Evolutionary conservation across 2,888 invertebrate species (phyloP).

Genomic region (Strigamia crassipes): DNA sequence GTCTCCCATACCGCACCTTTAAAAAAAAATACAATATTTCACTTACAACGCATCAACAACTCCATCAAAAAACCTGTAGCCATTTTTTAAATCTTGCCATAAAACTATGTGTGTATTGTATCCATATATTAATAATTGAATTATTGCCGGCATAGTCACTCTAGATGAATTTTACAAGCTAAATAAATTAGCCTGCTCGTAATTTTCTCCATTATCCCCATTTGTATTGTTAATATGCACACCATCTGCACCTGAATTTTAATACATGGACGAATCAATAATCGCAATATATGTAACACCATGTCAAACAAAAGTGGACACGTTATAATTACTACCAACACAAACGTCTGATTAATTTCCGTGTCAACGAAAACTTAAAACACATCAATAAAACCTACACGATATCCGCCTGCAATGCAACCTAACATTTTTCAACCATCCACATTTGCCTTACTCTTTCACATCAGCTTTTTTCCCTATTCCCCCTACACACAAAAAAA

Average conservation of each 20-base stretch:
- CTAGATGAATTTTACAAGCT: neutral
- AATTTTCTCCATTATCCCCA: conserved; percentile 10
- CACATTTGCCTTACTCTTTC: no score
- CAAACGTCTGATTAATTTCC: conserved; percentile 4
- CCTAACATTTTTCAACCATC: neutral
- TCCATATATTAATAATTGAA: neutral
- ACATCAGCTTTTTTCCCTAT: no score
- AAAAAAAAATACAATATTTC: no score
- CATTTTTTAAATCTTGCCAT: no score
- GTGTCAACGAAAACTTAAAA: neutral
- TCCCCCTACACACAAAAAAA: neutral
- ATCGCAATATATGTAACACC: conserved; percentile 10
- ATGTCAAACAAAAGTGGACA: conserved; percentile 10
- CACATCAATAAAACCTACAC: neutral
- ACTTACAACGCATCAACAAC: no score
- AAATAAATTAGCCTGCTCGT: conserved; percentile 10
- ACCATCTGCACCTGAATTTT: conserved; percentile 10
- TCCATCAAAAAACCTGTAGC: no score
- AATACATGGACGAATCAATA: neutral
- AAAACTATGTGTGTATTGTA: no score
- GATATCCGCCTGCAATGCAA: neutral
- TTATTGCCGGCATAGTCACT: neutral
- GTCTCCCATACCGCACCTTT: no score
- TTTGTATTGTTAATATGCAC: conserved; percentile 10
- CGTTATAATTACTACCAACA: neutral